phyloP scores from a whole-genome alignment of 2,888 invertebrate species.

The Charanyca ferruginea region DNA sequence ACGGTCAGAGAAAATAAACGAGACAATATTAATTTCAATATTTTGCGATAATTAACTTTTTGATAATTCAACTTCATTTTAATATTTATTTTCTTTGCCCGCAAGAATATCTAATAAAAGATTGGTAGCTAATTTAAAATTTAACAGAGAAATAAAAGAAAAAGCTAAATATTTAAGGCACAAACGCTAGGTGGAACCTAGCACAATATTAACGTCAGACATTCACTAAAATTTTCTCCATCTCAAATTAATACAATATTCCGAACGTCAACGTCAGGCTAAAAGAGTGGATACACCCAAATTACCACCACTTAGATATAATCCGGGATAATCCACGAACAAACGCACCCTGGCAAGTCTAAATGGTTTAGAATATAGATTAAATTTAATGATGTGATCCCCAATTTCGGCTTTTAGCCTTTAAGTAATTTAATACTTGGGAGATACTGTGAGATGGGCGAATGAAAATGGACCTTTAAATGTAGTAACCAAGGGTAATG shows the following conservation, averaged over 20 bases:
- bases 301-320: constrained; percentile 83
- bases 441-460: constrained; percentile 58
- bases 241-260: constrained; percentile 10
- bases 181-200: background rate
- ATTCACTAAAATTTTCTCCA: background rate
- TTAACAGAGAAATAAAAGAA: background rate
- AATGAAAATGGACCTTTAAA: constrained; percentile 51
- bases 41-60: background rate
- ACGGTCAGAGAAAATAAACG: background rate
- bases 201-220: background rate
- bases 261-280: constrained; percentile 53
- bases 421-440: constrained; percentile 72
- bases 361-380: constrained; percentile 85
- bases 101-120: background rate
- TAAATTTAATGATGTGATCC: constrained; percentile 85
- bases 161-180: background rate
- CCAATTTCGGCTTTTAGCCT: constrained; percentile 80
- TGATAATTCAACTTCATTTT: background rate
- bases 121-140: background rate
- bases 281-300: constrained; percentile 68
- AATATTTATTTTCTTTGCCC: constrained; percentile 20
- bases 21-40: background rate
- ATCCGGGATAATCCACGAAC: constrained; percentile 82
- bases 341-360: constrained; percentile 75
- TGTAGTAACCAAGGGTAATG: constrained; percentile 30